A percentile compares a stretch with the other conserved stretches of the same genome.
These are phyloP conservation scores for Paracyclopina nana DNA, from an alignment of 1,140 invertebrate genomes.

Conservation along the genomic window DNA sequence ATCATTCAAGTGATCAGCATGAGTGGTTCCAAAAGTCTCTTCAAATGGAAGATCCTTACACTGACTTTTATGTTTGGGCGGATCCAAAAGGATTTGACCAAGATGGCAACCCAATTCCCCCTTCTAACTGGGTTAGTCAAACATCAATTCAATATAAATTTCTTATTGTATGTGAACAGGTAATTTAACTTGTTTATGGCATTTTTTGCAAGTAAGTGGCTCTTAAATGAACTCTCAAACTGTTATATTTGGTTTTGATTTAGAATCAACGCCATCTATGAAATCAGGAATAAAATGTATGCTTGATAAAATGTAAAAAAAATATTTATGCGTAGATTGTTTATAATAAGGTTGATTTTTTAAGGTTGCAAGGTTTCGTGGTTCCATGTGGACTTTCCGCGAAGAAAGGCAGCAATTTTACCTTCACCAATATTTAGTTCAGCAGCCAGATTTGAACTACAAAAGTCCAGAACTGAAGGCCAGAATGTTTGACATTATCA, in stretches of 20 bases:
- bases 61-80: slow-evolving; percentile 56
- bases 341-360: too few relatives aligned
- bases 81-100: slow-evolving; percentile 26
- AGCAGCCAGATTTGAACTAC: slow-evolving; percentile 54
- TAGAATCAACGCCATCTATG: too few relatives aligned
- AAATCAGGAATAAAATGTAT: too few relatives aligned
- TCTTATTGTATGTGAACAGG: too few relatives aligned
- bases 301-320: too few relatives aligned
- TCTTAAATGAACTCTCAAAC: too few relatives aligned
- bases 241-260: too few relatives aligned
- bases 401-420: slow-evolving; percentile 44
- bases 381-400: slow-evolving; percentile 47
- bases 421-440: slow-evolving; percentile 42
- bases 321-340: too few relatives aligned
- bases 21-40: slow-evolving; percentile 52
- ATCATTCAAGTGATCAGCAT: slow-evolving; percentile 56
- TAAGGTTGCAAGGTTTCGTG: too few relatives aligned
- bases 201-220: too few relatives aligned
- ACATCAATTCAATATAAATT: too few relatives aligned
- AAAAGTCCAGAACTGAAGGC: slow-evolving; percentile 35
- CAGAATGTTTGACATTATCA: slow-evolving; percentile 43
- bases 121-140: slow-evolving; percentile 72
- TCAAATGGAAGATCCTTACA: slow-evolving; percentile 36
- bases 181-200: too few relatives aligned
- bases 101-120: slow-evolving; percentile 32